A percentile compares a stretch with the other conserved stretches of the same genome.
Evolutionary conservation across 2,797 vertebrate genomes (phyloP).

Genomic region (Sciurus vulgaris): DNA sequence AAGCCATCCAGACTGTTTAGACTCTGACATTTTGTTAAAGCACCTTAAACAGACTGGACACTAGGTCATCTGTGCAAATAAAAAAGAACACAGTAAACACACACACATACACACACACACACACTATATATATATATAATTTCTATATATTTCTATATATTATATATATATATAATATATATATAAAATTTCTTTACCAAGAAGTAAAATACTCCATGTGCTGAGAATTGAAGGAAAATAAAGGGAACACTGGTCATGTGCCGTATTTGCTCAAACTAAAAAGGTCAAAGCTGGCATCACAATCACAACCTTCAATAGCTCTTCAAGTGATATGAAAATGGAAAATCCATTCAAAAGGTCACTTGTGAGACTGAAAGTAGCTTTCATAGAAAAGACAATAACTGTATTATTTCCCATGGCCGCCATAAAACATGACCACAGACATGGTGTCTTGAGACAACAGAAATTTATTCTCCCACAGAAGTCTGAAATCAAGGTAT

Average conservation of each 20-base stretch:
- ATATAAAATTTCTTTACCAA: too few species aligned
- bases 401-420: neutral
- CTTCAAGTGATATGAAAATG: neutral
- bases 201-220: neutral
- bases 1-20: too few species aligned
- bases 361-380: neutral
- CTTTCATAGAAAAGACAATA: neutral
- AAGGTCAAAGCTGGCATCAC: neutral
- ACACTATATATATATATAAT: too few species aligned
- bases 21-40: neutral
- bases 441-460: neutral
- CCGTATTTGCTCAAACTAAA: conserved; percentile 7
- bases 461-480: neutral
- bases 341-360: conserved; percentile 19
- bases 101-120: too few species aligned
- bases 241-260: neutral
- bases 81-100: neutral
- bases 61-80: neutral
- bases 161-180: too few species aligned
- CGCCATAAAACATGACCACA: neutral
- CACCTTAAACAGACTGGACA: too few species aligned
- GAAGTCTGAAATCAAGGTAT: neutral
- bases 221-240: neutral
- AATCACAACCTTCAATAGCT: neutral
- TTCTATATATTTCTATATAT: too few species aligned